A percentile compares a stretch with the other conserved stretches of the same genome.
phyloP scores from a whole-genome alignment of 2,797 vertebrate genomes.

The Limosa lapponica region DNA sequence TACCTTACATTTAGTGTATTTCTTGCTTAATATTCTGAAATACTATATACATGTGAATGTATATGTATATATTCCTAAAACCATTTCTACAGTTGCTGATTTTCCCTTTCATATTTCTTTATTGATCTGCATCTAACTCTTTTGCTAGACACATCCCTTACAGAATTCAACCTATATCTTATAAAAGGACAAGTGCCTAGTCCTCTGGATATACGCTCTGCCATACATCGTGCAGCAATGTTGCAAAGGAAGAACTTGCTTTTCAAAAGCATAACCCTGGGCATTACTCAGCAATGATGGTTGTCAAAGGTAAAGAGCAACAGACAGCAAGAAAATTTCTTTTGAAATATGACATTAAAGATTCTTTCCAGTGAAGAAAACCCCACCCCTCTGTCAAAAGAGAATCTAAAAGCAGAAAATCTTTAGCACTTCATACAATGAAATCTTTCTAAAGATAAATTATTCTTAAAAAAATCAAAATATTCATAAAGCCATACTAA shows the following conservation, averaged over 20 bases:
- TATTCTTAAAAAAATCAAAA: background rate
- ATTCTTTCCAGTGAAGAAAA: background rate
- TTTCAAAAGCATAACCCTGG: constrained; percentile 27
- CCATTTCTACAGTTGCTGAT: background rate
- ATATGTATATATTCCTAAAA: background rate
- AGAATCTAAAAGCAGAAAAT: background rate
- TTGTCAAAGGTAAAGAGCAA: constrained; percentile 6
- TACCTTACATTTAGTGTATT: background rate
- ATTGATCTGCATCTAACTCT: background rate
- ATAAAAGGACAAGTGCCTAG: background rate
- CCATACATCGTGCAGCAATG: background rate
- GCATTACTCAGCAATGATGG: constrained; percentile 58
- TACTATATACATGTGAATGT: background rate
- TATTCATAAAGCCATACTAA: background rate
- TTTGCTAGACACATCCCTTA: background rate
- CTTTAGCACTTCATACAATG: background rate
- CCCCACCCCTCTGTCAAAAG: background rate
- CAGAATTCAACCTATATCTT: background rate
- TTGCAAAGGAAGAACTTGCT: constrained; percentile 8
- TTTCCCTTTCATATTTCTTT: background rate
- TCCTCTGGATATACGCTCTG: background rate
- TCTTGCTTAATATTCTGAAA: background rate
- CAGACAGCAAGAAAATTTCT: background rate
- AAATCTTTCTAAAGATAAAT: background rate
- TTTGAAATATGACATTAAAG: constrained; percentile 11